Percentiles rank a stretch among this genome's conserved stretches.
phyloP scores from a whole-genome alignment of 2,113 vertebrate species.

The Gallinago jamesoni region DNA sequence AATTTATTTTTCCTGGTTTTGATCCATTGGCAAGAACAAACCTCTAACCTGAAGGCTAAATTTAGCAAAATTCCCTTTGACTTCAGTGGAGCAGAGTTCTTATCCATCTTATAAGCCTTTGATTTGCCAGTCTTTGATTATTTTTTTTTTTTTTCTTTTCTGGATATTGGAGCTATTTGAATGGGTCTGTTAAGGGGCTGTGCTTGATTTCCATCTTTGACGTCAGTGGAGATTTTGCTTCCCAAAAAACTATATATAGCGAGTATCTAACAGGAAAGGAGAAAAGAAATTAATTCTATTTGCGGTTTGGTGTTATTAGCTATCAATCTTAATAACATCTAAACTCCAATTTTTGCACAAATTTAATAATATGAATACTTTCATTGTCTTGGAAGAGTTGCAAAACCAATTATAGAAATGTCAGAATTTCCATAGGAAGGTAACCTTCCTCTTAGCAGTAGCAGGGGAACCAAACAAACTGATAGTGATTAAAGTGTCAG shows the following conservation, averaged over 20 bases:
- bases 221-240: background rate
- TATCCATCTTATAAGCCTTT: background rate
- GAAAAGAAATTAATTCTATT: background rate
- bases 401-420: constrained; percentile 58
- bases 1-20: background rate
- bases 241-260: background rate
- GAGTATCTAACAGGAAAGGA: background rate
- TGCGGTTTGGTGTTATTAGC: background rate
- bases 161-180: background rate
- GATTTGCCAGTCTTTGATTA: background rate
- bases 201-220: background rate
- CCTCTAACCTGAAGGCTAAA: background rate
- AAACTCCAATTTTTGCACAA: constrained; percentile 18
- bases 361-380: constrained; percentile 37
- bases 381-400: constrained; percentile 33
- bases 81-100: background rate
- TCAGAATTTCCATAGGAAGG: constrained; percentile 63
- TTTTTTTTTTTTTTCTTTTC: background rate
- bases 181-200: background rate
- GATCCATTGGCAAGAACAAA: background rate
- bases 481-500: constrained; percentile 66
- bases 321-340: constrained; percentile 52
- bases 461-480: constrained; percentile 60
- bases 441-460: constrained; percentile 59
- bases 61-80: background rate